A percentile compares a stretch with the other conserved stretches of the same genome.
These are phyloP conservation scores for Recurvirostra avosetta DNA, from an alignment of 2,113 vertebrate genomes.

Conservation along the genomic window DNA sequence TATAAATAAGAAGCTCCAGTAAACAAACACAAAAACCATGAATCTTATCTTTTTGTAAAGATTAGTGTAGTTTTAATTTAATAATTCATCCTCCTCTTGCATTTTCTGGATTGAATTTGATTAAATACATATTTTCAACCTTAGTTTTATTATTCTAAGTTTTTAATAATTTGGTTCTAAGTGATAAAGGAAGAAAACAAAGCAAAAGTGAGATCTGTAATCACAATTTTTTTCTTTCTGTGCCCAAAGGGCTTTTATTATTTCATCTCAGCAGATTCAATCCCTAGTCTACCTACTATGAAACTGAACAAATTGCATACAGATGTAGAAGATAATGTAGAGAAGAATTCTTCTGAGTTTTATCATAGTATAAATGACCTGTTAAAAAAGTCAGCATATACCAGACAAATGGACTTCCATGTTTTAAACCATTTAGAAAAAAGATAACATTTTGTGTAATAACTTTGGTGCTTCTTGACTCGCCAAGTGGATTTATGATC, in stretches of 20 bases:
- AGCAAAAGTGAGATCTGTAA: background rate
- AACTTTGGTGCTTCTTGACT: background rate
- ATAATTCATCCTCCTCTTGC: background rate
- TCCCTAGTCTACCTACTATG: background rate
- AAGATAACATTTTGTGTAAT: background rate
- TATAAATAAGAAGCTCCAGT: background rate
- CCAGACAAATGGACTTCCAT: background rate
- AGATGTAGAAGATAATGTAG: background rate
- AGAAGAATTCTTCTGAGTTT: background rate
- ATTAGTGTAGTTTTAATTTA: background rate
- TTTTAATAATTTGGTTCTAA: background rate
- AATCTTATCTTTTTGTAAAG: background rate
- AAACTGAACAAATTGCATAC: background rate
- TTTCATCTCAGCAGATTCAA: background rate
- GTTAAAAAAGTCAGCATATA: background rate
- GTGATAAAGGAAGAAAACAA: background rate
- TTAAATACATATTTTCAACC: background rate
- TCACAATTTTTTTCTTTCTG: background rate
- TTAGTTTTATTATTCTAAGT: background rate
- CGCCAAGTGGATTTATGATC: background rate
- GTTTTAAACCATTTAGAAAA: background rate
- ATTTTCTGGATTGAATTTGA: background rate
- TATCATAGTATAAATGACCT: background rate
- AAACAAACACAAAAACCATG: background rate
- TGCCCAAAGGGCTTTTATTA: background rate